Conservation (phyloP, 2,113 vertebrate genomes). For the Ictidomys tridecemlineatus region DNA sequence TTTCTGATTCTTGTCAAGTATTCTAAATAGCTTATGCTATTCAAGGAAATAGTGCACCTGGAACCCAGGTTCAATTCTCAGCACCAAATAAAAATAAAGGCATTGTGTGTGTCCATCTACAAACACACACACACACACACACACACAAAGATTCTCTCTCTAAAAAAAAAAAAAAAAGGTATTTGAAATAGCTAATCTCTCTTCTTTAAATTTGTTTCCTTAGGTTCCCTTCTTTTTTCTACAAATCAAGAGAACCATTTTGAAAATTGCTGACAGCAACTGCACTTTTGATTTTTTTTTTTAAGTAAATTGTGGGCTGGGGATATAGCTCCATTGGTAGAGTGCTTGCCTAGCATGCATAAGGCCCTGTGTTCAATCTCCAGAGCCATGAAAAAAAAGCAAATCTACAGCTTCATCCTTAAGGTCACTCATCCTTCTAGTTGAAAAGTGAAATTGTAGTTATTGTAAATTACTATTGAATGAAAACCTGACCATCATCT, state of each 20-base stretch:
- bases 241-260: conserved; percentile 12
- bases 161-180: not conserved
- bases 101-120: no score
- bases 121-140: no score
- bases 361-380: no score
- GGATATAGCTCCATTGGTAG: no score
- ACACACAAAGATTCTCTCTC: no score
- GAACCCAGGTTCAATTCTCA: no score
- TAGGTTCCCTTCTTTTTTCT: not conserved
- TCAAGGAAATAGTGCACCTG: not conserved
- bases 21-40: not conserved
- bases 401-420: not conserved
- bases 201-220: not conserved
- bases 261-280: not conserved
- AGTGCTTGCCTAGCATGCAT: no score
- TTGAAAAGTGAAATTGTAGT: not conserved
- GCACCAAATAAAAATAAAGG: no score
- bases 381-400: not conserved
- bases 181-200: not conserved
- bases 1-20: not conserved
- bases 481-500: not conserved
- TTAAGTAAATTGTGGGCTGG: no score
- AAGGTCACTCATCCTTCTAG: not conserved
- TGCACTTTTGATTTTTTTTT: not conserved
- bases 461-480: not conserved